Conservation (phyloP, 2,113 vertebrate genomes). For the Cranoglanis bouderius region DNA sequence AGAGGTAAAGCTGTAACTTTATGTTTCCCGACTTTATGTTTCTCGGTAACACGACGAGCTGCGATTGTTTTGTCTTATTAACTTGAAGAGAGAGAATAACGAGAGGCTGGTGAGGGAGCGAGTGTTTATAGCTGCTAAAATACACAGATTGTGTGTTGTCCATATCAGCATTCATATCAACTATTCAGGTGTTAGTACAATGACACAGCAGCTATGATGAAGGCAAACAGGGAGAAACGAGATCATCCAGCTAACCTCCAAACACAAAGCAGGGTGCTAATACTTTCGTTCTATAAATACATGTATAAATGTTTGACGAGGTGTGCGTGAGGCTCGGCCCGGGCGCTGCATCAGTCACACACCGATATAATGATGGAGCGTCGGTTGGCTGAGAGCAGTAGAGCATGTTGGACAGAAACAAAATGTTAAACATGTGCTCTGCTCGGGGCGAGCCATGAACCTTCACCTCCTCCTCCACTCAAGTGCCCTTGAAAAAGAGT, state of each 20-base stretch:
- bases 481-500: slow-evolving; percentile 63
- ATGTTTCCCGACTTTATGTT: neutral
- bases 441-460: slow-evolving; percentile 60
- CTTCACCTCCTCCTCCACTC: slow-evolving; percentile 58
- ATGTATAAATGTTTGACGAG: slow-evolving; percentile 3
- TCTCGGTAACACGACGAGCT: no score
- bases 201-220: neutral
- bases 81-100: neutral
- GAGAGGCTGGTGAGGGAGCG: neutral
- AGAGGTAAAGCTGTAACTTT: neutral
- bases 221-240: neutral
- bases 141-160: no score
- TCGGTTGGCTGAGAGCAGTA: neutral
- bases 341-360: neutral
- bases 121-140: neutral
- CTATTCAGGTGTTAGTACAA: neutral
- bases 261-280: neutral
- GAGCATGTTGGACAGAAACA: neutral
- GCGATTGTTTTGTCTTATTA: no score
- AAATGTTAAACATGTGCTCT: slow-evolving; percentile 54
- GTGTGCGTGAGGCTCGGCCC: neutral
- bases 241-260: neutral
- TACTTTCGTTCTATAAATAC: neutral
- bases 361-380: neutral
- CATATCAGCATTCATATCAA: neutral